Evolutionary conservation across 1,140 invertebrate species (phyloP).

Genomic region (Nomia melanderi): DNA sequence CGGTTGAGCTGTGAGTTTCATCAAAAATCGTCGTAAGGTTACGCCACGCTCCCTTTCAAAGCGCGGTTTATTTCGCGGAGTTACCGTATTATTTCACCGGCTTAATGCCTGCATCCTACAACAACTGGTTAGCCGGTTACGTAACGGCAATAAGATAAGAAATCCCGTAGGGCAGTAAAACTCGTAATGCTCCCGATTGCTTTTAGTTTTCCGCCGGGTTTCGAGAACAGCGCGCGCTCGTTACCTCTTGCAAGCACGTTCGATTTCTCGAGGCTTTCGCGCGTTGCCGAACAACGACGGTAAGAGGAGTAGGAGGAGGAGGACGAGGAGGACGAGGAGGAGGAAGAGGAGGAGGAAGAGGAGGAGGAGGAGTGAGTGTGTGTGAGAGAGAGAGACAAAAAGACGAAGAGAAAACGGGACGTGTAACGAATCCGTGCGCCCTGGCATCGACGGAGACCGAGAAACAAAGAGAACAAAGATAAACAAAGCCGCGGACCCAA

Average conservation of each 20-base stretch:
- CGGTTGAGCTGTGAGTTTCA: conserved; percentile 31
- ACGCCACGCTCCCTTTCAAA: conserved; percentile 54
- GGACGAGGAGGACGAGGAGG: no score
- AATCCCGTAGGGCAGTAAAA: conserved; percentile 68
- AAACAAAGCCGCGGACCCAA: neutral
- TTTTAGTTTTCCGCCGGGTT: conserved; percentile 60
- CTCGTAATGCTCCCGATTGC: conserved; percentile 58
- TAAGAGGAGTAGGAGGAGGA: neutral
- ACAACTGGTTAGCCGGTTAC: conserved; percentile 56
- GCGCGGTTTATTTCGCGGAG: conserved; percentile 34
- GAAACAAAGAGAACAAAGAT: conserved; percentile 28
- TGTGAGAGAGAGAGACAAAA: no score
- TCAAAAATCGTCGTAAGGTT: conserved; percentile 52
- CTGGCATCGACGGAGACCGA: neutral
- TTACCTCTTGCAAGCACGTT: conserved; percentile 54
- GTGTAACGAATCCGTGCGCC: neutral
- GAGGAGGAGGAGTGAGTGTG: no score
- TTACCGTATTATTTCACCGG: conserved; percentile 59
- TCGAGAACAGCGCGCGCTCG: conserved; percentile 18
- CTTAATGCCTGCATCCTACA: conserved; percentile 62
- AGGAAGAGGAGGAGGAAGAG: no score
- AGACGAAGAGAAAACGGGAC: neutral
- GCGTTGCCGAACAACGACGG: neutral
- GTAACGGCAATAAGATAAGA: conserved; percentile 62
- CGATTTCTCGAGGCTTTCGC: conserved; percentile 51